A percentile compares a stretch with the other conserved stretches of the same genome.
phyloP scores from a whole-genome alignment of 2,797 vertebrate genomes.

The Danio aesculapii region DNA sequence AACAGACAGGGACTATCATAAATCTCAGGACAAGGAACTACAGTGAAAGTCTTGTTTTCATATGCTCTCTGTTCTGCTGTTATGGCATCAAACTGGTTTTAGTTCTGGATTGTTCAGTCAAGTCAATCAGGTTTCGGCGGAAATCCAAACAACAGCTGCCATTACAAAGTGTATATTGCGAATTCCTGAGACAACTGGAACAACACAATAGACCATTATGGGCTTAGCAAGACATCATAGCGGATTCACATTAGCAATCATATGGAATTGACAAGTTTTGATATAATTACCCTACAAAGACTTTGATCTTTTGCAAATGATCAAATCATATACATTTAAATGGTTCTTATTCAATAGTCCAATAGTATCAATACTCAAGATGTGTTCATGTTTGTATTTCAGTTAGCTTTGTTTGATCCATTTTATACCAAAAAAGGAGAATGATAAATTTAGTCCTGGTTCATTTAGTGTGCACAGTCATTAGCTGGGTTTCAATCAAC shows the following conservation, averaged over 20 bases:
- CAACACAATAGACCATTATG: constrained; percentile 23
- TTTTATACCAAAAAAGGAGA: no score
- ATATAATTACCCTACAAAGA: constrained; percentile 13
- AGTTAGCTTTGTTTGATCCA: no score
- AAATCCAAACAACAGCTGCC: background rate
- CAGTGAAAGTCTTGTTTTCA: background rate
- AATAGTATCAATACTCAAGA: background rate
- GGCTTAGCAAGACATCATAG: background rate
- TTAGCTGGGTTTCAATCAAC: no score
- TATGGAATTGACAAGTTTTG: background rate
- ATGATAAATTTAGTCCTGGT: no score
- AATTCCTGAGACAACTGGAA: constrained; percentile 3
- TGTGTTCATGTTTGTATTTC: no score
- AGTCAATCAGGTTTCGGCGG: background rate
- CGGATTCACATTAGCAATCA: constrained; percentile 6
- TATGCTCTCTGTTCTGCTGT: background rate
- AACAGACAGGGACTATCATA: background rate
- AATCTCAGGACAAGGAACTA: background rate
- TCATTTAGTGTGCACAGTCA: no score
- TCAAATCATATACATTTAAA: background rate
- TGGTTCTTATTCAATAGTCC: background rate
- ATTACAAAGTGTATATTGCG: background rate
- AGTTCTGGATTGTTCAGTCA: background rate
- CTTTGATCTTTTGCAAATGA: constrained; percentile 34
- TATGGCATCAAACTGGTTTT: background rate